These are phyloP conservation scores for Oncorhynchus clarkii DNA, from an alignment of 2,113 vertebrate genomes.

Conservation along the genomic window DNA sequence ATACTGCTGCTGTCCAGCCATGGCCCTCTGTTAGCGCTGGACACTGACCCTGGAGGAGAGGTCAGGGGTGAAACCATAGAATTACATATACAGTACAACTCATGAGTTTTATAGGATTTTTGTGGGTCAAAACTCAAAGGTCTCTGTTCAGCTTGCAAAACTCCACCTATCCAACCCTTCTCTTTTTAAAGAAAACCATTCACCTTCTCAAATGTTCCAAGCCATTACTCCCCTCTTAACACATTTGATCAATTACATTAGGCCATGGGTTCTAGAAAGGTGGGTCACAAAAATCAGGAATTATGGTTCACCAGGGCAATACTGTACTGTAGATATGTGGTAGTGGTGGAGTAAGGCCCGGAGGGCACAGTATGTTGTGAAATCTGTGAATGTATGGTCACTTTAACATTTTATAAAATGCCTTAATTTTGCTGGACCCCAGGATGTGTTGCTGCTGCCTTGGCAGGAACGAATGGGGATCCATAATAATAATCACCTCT, in stretches of 20 bases:
- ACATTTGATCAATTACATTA: neutral
- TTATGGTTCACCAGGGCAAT: too few relatives aligned
- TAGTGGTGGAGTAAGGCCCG: too few relatives aligned
- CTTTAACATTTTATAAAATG: too few relatives aligned
- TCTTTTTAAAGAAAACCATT: neutral
- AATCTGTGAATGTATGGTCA: too few relatives aligned
- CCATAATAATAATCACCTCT: too few relatives aligned
- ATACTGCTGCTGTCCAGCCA: constrained; percentile 54
- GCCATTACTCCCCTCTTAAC: neutral
- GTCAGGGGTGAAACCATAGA: neutral
- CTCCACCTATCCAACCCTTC: neutral
- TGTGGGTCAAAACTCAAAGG: neutral
- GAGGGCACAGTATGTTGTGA: too few relatives aligned
- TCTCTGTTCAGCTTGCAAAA: neutral
- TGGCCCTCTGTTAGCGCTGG: constrained; percentile 34
- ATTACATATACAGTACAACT: neutral
- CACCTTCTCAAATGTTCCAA: neutral
- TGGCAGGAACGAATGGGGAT: too few relatives aligned
- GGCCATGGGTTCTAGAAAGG: neutral
- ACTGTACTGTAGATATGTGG: too few relatives aligned
- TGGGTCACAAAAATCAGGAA: too few relatives aligned
- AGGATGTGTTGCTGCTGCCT: too few relatives aligned
- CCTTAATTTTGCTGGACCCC: too few relatives aligned
- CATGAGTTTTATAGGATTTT: neutral
- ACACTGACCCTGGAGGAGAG: constrained; percentile 37